Evolutionary conservation across 2,888 invertebrate genomes (phyloP), one percentile per base, ranked within the genome.

Genomic region (Ormyrus rosae): DNA sequence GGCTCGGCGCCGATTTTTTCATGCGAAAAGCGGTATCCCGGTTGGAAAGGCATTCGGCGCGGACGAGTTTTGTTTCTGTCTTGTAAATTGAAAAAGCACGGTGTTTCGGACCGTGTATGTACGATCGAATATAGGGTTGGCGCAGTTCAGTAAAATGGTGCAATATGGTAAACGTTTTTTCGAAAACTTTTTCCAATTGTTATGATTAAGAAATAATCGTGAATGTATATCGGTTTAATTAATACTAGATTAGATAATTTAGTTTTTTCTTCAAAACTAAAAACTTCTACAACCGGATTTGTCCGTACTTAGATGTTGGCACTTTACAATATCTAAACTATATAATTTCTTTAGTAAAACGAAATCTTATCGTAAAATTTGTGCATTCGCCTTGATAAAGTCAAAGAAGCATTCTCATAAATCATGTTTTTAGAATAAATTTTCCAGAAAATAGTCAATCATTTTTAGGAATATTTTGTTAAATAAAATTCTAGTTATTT

Each of bases 331-430:
- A 10, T 51, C 19, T n/a, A 67, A 67, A 51, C 19, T 53, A 51
- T 67, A 13, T 50, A 11, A 19, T 8, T 60, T 9, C 34, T n/a
- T 56, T 10, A 6, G 10, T 19, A 48, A 58, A 51, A 34, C 73
- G 48, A 56, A 65, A 8, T 73, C 19, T 56, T 73, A 65, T 73
- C 65, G 56, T 50, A 19, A 65, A 74, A 74, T 50, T 65, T 64
- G 63, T 55, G 55, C 53, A 13, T 55, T 46, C 45, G n/a, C 9
- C 45, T 55, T 73, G 55, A 48, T 48, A 73, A 73, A 48, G 11
- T 64, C 46, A 55, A 64, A 56, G n/a, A 11, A 13, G 56, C 11
- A 13, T 19, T 64, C 7, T 48, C 46, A 55, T 64, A 64, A 73
- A 73, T 73, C 55, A 13, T 45, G 53, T 34, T 55, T 64, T 50